Evolutionary conservation across 2,888 invertebrate genomes (phyloP), one percentile per base, ranked within the genome.

Genomic region (Mactromeris polynyma): DNA sequence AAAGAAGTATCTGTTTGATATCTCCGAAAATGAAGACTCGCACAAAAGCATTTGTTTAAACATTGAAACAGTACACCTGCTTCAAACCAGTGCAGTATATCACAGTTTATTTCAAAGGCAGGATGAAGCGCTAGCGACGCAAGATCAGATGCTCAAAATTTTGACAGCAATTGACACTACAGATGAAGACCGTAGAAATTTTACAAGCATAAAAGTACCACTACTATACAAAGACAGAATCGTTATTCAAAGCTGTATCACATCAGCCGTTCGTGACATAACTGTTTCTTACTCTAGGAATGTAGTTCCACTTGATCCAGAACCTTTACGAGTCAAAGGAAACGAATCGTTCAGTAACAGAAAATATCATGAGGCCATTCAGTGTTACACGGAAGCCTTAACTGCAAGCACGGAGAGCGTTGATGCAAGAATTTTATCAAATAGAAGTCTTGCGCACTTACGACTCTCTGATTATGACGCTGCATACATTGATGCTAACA

Each of bases 91-190:
- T 14, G 85, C 89, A 54, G 40, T 90, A 0, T 89, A 83, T 58
- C 88, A 90, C 58, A 88, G 90, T 40, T 31, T 90, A 9, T 58
- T 80, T 77, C 88, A 87, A 26, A 26, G 87, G 6, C 90, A 90
- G 51, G 85, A 85, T 31, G 83, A 88, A 33, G 90, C 90, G 1
- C 42, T 88, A 7, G 58, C 79, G 0, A 80, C 80, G 0, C 90
- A 90, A 58, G 83, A 51, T 11, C 80, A 87, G 46, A 78, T 90
- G 82, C 73, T 90, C 7, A 36, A 38, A 6, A 83, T 90, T 33
- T 58, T 90, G 19, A 14, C 84, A 19, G 38, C 82, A 1, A 40
- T 86, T 17, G 51, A 87, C 3, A 14, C 89, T 42, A 26, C 90
- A 19, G 73, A 77, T 77, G 51, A 81, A 21, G 85, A 90, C 21